Evolutionary conservation across 2,888 invertebrate genomes (phyloP).

Genomic region (Campopleginae sp.): DNA sequence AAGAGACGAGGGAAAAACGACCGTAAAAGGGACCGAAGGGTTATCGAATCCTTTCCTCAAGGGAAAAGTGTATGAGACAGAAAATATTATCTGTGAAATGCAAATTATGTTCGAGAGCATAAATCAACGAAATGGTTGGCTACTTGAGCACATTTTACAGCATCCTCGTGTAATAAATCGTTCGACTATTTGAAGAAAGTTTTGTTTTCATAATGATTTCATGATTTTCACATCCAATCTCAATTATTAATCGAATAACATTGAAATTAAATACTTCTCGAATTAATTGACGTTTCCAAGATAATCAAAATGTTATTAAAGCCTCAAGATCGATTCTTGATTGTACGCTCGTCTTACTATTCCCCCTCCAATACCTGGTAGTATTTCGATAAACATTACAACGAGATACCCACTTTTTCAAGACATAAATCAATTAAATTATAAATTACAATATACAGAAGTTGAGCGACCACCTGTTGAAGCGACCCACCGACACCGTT

Average conservation of each 20-base stretch:
- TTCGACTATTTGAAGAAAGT: neutral
- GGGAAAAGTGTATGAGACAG: neutral
- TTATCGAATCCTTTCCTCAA: constrained; percentile 40
- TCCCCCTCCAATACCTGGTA: constrained; percentile 17
- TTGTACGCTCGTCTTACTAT: neutral
- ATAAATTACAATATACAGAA: constrained; percentile 83
- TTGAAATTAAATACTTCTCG: neutral
- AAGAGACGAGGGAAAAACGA: constrained; percentile 51
- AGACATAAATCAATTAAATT: constrained; percentile 83
- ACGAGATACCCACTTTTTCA: constrained; percentile 60
- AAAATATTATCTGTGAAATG: constrained; percentile 21
- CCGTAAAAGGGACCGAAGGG: constrained; percentile 64
- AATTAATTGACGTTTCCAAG: neutral
- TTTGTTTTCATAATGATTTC: neutral
- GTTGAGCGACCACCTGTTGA: constrained; percentile 84
- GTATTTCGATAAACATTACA: constrained; percentile 49
- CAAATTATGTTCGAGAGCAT: constrained; percentile 12
- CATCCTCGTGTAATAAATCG: neutral
- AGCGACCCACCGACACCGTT: constrained; percentile 57
- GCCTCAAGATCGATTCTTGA: no score
- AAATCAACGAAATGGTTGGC: constrained; percentile 30
- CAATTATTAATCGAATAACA: neutral
- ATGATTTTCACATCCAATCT: neutral
- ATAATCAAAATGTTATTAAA: neutral
- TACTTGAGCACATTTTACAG: constrained; percentile 18